phyloP scores from a whole-genome alignment of 2,888 invertebrate species.

The Eudemis profundana region DNA sequence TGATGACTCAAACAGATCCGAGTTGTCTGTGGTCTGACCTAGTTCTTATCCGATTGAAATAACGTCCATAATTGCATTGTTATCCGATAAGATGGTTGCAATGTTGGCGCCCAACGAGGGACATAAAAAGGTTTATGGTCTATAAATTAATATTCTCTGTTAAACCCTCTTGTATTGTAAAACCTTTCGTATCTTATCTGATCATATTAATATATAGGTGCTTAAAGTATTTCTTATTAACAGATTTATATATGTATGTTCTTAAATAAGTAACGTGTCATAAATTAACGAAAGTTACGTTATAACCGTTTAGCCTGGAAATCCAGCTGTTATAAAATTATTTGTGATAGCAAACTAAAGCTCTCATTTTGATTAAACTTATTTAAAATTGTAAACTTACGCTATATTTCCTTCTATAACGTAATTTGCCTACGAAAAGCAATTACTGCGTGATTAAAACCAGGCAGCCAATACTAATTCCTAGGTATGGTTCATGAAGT shows the following conservation, averaged over 20 bases:
- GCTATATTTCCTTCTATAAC: too few relatives aligned
- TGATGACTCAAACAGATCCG: conserved; percentile 18
- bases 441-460: not conserved
- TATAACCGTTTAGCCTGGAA: too few relatives aligned
- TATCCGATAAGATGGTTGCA: not conserved
- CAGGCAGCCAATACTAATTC: not conserved
- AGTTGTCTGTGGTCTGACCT: conserved; percentile 20
- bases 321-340: too few relatives aligned
- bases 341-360: too few relatives aligned
- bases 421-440: not conserved
- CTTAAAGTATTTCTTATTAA: too few relatives aligned
- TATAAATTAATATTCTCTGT: conserved; percentile 20
- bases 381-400: too few relatives aligned
- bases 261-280: too few relatives aligned
- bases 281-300: too few relatives aligned
- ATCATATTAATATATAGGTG: not conserved
- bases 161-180: not conserved
- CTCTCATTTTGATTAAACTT: too few relatives aligned
- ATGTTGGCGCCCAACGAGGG: conserved; percentile 45
- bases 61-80: not conserved
- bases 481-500: not conserved
- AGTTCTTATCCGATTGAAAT: conserved; percentile 4
- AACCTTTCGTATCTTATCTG: not conserved
- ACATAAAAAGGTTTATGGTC: conserved; percentile 18
- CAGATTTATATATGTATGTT: too few relatives aligned